These are phyloP conservation scores for mouse (Mus musculus) DNA, from an alignment of 2,113 vertebrate genomes.

Conservation along the genomic window DNA sequence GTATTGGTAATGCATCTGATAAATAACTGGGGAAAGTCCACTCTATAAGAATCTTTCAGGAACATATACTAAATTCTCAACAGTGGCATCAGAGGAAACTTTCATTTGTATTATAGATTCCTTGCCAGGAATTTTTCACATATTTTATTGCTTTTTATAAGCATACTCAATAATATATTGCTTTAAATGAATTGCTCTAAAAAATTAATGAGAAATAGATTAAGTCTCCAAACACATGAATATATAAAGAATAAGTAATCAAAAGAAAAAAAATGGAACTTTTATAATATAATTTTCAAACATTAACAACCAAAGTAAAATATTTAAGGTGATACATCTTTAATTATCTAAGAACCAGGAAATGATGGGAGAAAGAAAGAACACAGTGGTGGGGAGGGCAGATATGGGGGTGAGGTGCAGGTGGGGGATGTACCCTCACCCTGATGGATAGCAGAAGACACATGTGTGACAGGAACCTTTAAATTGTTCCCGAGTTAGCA, in stretches of 20 bases:
- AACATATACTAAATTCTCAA: not conserved
- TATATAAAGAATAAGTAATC: not conserved
- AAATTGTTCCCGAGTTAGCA: not conserved
- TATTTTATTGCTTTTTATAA: constrained; percentile 23
- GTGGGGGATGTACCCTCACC: not conserved
- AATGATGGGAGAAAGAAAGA: not conserved
- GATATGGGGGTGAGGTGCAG: not conserved
- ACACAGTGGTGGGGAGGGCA: not conserved
- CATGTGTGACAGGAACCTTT: not conserved
- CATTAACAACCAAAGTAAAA: constrained; percentile 39
- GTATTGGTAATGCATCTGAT: not conserved
- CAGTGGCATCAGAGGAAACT: not conserved
- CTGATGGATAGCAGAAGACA: not conserved
- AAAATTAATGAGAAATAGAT: constrained; percentile 1
- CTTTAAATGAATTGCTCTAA: constrained; percentile 42
- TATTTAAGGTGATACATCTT: not conserved
- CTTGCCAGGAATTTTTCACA: not conserved
- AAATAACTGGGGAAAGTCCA: not conserved
- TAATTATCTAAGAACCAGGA: constrained; percentile 2
- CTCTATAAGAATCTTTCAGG: not conserved
- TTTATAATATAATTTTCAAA: constrained; percentile 35
- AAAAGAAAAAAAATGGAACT: not conserved
- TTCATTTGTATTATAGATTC: not conserved
- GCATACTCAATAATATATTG: not conserved
- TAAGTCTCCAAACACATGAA: constrained; percentile 19